Base-by-base conservation (phyloP, 1,140 invertebrate genomes). In the Ceratoteleas bidentatus region DNA sequence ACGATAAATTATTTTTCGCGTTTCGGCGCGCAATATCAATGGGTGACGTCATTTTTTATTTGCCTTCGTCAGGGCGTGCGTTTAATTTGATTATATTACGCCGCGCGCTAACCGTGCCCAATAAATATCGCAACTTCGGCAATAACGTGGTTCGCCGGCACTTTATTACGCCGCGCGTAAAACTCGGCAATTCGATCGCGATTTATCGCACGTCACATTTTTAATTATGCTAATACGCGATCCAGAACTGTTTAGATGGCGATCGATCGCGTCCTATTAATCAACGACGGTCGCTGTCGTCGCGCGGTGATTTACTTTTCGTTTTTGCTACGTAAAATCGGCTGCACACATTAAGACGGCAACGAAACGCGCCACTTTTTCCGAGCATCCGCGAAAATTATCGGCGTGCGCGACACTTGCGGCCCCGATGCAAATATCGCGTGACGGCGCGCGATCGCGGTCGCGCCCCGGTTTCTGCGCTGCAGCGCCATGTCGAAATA, bases 51-150 rank as follows among this genome's bases (percentile, higher is more conserved):
- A 53, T 70, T 75, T 81, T 81, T 75, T 81, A 65, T 81, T 81
- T 75, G 56, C 36, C 50, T 50, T 80, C 60, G 65, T 81, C 78
- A 61, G 6, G 34, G 33, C 43, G 60, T 65, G 33, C 75, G 66
- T 72, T 81, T 81, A 81, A 81, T 81, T 81, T 72, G 78, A 81
- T 81, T 81, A 75, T 75, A 81, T 81, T 81, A 75, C 78, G 33
- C 54, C 60, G 60, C 53, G 34, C 43, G 54, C 9, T 75, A 60
- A 70, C 70, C 70, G 9, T 53, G 70, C 53, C 45, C 77, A 64
- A 80, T 73, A 80, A 80, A 81, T 81, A 81, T 81, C 70, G 64
- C 43, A 81, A 81, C 78, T 81, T 81, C 75, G 40, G 70, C 65
- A 81, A 81, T 81, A 81, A 75, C 65, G 70, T 38, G 58, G 52